phyloP scores from a whole-genome alignment of 2,888 invertebrate species.

The Sicus ferrugineus region DNA sequence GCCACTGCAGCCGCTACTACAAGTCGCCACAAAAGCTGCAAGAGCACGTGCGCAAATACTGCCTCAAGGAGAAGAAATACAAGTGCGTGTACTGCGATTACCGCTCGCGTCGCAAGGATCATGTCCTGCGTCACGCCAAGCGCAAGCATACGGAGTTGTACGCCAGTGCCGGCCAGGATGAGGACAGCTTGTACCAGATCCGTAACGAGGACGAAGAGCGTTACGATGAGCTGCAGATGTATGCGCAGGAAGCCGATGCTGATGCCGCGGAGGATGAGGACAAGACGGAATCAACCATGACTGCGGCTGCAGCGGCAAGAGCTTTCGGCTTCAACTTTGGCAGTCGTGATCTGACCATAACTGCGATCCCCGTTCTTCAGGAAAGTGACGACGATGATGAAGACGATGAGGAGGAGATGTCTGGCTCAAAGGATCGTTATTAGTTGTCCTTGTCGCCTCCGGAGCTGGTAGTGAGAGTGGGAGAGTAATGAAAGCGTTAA shows the following conservation, averaged over 20 bases:
- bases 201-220: constrained; percentile 57
- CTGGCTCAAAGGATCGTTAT: neutral
- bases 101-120: constrained; percentile 63
- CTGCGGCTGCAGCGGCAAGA: constrained; percentile 34
- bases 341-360: constrained; percentile 56
- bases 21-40: constrained; percentile 60
- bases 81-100: constrained; percentile 63
- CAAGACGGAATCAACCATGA: constrained; percentile 7
- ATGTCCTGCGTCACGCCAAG: constrained; percentile 60
- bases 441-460: neutral
- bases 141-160: constrained; percentile 60
- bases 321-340: constrained; percentile 55
- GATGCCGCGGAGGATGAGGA: constrained; percentile 40
- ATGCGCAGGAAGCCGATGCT: constrained; percentile 40
- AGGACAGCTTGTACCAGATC: constrained; percentile 58
- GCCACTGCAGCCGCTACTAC: constrained; percentile 61
- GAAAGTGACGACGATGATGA: constrained; percentile 60
- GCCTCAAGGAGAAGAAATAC: constrained; percentile 63
- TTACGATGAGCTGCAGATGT: constrained; percentile 37
- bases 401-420: constrained; percentile 51
- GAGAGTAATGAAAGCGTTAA: neutral
- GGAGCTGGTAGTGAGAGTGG: constrained; percentile 30
- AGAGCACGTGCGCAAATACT: constrained; percentile 63
- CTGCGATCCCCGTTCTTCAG: constrained; percentile 55
- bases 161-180: constrained; percentile 52